phyloP scores from a whole-genome alignment of 1,140 invertebrate species.

The Sinonovacula constricta region DNA sequence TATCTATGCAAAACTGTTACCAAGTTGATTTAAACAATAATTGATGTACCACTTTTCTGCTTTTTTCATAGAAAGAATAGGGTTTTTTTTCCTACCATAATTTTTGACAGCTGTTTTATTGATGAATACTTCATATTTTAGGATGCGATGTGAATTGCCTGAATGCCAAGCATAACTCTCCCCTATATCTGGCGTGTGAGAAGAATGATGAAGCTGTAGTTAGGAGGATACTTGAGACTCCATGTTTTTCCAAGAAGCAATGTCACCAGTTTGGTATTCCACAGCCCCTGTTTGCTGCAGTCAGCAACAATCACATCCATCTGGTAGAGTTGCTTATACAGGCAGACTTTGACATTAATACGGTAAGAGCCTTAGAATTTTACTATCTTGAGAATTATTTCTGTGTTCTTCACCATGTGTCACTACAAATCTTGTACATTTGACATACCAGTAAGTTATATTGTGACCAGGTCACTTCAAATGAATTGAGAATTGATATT shows the following conservation, averaged over 20 bases:
- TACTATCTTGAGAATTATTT: no score
- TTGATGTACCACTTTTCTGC: background rate
- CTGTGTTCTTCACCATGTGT: no score
- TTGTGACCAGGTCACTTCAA: no score
- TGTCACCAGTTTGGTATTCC: slow-evolving; percentile 59
- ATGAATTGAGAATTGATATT: no score
- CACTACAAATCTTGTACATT: no score
- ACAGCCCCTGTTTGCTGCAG: slow-evolving; percentile 73
- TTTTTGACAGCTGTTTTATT: background rate
- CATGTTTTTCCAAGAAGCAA: slow-evolving; percentile 53
- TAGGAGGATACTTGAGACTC: slow-evolving; percentile 59
- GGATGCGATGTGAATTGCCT: slow-evolving; percentile 72
- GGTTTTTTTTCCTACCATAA: background rate
- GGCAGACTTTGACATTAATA: slow-evolving; percentile 72
- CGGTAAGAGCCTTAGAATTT: no score
- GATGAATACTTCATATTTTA: slow-evolving; percentile 58
- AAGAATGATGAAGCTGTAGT: slow-evolving; percentile 69
- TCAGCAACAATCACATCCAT: slow-evolving; percentile 59
- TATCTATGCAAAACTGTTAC: no score
- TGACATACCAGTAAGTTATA: no score
- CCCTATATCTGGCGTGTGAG: slow-evolving; percentile 73
- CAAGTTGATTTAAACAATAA: no score
- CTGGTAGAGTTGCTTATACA: slow-evolving; percentile 68
- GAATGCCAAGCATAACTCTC: slow-evolving; percentile 64
- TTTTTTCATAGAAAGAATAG: background rate